These are phyloP conservation scores for Sipha maydis DNA, from an alignment of 2,888 invertebrate genomes.

Conservation along the genomic window DNA sequence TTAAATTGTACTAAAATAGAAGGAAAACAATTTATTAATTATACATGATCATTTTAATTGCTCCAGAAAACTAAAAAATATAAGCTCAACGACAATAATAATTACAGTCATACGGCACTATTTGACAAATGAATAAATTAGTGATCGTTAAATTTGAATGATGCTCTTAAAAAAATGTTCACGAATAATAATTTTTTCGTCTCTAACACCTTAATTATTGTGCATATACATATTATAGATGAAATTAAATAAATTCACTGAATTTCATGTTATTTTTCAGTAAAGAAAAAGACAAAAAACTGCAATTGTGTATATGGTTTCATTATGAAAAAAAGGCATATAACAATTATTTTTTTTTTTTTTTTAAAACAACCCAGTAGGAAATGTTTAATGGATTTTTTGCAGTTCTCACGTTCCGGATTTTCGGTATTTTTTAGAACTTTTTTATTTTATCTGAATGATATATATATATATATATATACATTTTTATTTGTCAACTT, in stretches of 20 bases:
- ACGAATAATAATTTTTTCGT: background rate
- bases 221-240: background rate
- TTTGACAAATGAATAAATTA: slow-evolving; percentile 24
- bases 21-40: background rate
- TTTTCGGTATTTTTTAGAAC: background rate
- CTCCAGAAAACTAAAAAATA: no score
- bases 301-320: background rate
- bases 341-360: background rate
- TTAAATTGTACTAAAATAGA: background rate
- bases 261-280: background rate
- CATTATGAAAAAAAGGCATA: no score
- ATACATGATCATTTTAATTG: background rate
- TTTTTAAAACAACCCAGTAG: background rate
- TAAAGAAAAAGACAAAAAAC: background rate
- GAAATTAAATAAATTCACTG: background rate
- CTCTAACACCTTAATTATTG: background rate
- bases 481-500: slow-evolving; percentile 17
- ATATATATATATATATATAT: background rate
- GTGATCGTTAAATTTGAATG: background rate
- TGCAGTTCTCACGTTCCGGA: slow-evolving; percentile 5
- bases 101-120: background rate
- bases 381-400: slow-evolving; percentile 1
- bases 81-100: background rate
- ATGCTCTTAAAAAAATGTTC: background rate
- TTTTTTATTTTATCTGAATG: slow-evolving; percentile 1